Base-by-base conservation (phyloP, 2,113 vertebrate species). In the Brachyistius frenatus region DNA sequence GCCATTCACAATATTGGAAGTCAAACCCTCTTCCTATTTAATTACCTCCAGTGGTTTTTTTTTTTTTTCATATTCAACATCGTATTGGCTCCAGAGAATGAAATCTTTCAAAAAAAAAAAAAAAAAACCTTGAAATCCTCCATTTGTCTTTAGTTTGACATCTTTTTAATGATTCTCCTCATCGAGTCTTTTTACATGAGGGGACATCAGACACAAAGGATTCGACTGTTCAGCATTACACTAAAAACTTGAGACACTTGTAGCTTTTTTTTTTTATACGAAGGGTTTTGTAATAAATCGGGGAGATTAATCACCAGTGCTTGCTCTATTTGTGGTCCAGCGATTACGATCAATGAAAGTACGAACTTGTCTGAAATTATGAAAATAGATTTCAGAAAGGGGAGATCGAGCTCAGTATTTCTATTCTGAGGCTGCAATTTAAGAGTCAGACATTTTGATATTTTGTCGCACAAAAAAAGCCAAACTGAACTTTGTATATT, bases 281-380 rank as follows among this genome's bases (percentile, higher is more conserved):
- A 23, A 23, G 23, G 23, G n/a, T 49, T 47, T 36, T 57, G 74
- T 49, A 53, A 78, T 58, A 70, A 67, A 50, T 52, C 46, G 0
- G 16, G 13, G n/a, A 50, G 53, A 80, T 75, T 3, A 66, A 80
- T 53, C 35, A 62, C 39, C 7, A 39, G 41, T 7, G 52, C 15
- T 1, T 30, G 14, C 2, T 10, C 56, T 73, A 56, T 67, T 81
- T 66, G 68, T 72, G 68, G 31, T 0, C 47, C 33, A 14, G 16
- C 0, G 52, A 68, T 67, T 70, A 7, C 23, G 46, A 78, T 70
- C 68, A 86, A 7, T 71, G 53, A 70, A 68, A 37, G n/a, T 3
- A 46, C 32, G 41, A 69, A 80, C 37, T 68, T 56, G 11, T 53
- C 53, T 30, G 11, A 74, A 83, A 63, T 63, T 23, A 11, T 56